phyloP scores from a whole-genome alignment of 2,113 vertebrate genomes.

The Hoplias malabaricus region DNA sequence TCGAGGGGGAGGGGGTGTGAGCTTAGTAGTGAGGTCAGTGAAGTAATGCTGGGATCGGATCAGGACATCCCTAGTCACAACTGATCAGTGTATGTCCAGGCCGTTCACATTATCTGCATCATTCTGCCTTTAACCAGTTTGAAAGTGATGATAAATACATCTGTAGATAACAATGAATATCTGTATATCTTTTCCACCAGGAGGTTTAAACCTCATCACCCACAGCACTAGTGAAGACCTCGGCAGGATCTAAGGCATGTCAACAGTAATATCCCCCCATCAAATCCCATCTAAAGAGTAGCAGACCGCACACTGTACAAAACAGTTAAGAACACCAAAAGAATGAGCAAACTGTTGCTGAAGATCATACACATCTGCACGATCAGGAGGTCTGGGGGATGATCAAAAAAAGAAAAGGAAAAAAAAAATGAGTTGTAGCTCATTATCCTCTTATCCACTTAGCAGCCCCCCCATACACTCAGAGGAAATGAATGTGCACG shows the following conservation, averaged over 20 bases:
- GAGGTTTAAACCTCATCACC: neutral
- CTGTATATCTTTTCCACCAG: neutral
- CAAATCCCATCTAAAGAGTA: slow-evolving; percentile 14
- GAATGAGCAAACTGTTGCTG: neutral
- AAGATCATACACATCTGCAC: neutral
- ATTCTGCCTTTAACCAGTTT: too few species aligned
- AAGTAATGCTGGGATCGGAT: too few species aligned
- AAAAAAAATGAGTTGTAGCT: slow-evolving; percentile 29
- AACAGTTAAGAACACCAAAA: too few species aligned
- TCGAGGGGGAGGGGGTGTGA: too few species aligned
- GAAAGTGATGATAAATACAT: neutral
- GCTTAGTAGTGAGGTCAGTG: too few species aligned
- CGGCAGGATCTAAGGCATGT: slow-evolving; percentile 4
- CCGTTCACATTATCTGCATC: too few species aligned
- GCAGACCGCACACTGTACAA: neutral
- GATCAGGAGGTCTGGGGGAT: neutral
- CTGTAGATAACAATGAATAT: neutral
- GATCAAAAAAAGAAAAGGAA: slow-evolving; percentile 10
- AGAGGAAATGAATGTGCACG: slow-evolving; percentile 23
- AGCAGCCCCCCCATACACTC: slow-evolving; percentile 26
- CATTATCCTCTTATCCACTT: slow-evolving; percentile 51
- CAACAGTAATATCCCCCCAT: slow-evolving; percentile 1
- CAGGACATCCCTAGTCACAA: too few species aligned
- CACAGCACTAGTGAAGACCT: slow-evolving; percentile 17
- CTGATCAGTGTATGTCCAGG: too few species aligned